A percentile compares a stretch with the other conserved stretches of the same genome.
phyloP scores from a whole-genome alignment of 2,113 vertebrate species.

The Eurystomus gularis region DNA sequence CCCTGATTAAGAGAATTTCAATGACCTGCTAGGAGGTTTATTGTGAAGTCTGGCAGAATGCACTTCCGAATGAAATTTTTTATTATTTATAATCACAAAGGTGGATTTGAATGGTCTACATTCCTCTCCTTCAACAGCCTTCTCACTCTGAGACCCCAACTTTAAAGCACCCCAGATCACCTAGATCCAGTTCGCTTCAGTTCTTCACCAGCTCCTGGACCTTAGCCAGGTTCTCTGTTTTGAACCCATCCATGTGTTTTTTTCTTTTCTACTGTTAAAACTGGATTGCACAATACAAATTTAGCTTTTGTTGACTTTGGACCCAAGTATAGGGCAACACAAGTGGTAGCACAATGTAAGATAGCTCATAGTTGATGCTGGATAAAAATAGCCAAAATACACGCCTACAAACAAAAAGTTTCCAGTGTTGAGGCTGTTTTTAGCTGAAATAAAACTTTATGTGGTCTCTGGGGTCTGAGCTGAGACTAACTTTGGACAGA shows the following conservation, averaged over 20 bases:
- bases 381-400: constrained; percentile 58
- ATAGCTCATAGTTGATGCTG: constrained; percentile 37
- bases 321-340: background rate
- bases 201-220: background rate
- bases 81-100: constrained; percentile 80
- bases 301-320: constrained; percentile 41
- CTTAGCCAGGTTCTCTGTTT: background rate
- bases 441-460: constrained; percentile 23
- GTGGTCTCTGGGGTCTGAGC: background rate
- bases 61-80: constrained; percentile 81
- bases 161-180: background rate
- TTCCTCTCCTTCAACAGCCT: constrained; percentile 22
- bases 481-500: background rate
- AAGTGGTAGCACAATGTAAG: background rate
- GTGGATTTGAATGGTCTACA: constrained; percentile 64
- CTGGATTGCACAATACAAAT: constrained; percentile 1
- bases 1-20: constrained; percentile 85
- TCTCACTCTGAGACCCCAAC: background rate
- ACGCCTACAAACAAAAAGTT: constrained; percentile 40
- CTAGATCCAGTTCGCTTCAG: background rate
- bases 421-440: constrained; percentile 13
- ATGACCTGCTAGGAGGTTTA: constrained; percentile 82
- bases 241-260: background rate
- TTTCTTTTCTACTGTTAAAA: constrained; percentile 10
- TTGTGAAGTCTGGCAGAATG: constrained; percentile 80